Percentiles rank a stretch among this genome's conserved stretches.
Conservation (phyloP, 2,888 invertebrate species). For the Rotaria sp. region DNA sequence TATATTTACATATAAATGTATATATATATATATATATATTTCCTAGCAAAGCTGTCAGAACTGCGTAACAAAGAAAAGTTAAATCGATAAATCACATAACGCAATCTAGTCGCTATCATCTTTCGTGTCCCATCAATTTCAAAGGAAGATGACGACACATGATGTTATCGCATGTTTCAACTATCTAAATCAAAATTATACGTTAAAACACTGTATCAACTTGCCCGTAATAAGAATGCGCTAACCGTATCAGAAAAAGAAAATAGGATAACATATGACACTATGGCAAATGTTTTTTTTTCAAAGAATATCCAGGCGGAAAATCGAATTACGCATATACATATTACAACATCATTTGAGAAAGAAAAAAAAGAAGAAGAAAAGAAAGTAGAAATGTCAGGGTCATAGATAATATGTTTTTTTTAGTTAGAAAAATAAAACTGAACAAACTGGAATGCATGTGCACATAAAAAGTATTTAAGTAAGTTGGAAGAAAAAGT, state of each 20-base stretch:
- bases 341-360: background rate
- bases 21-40: background rate
- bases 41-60: background rate
- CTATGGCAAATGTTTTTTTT: background rate
- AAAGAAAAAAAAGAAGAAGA: background rate
- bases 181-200: background rate
- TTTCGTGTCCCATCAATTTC: background rate
- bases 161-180: background rate
- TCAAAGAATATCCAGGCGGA: background rate
- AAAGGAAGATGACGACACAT: background rate
- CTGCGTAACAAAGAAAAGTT: background rate
- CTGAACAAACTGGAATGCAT: background rate
- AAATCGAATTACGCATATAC: background rate
- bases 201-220: background rate
- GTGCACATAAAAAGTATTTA: background rate
- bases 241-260: background rate
- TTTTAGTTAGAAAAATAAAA: background rate
- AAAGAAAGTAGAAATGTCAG: background rate
- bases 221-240: background rate
- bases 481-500: background rate
- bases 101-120: background rate
- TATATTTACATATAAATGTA: background rate
- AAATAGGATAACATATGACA: background rate
- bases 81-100: conserved; percentile 14
- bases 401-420: background rate